Evolutionary conservation across 2,113 vertebrate species (phyloP), one percentile per base, ranked within the genome.

Genomic region (Otus sunia): DNA sequence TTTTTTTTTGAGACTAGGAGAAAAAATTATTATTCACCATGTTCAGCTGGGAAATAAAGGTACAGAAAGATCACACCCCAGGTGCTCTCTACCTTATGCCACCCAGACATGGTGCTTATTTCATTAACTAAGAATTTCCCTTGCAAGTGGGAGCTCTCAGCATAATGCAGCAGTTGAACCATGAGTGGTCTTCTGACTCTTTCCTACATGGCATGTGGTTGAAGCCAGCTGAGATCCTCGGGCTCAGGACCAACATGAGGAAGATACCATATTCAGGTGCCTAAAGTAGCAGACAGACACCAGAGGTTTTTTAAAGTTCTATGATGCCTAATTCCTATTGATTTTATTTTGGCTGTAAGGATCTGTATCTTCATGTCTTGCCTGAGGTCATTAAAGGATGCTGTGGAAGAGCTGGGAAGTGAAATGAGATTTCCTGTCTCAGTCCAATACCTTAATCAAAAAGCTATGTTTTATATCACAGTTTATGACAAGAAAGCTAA

Each of bases 341-440:
- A 78, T 94, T 95, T 91, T 29, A 64, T 91, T 94, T 72, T n/a
- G 68, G 77, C 77, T 91, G 25, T 15, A 34, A 88, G 94, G 87
- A 90, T 91, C 84, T 71, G 76, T 77, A 22, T 95, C 90, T 88
- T 90, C 32, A 2, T 55, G 68, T 76, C 56, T 95, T 87, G 95
- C 94, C 92, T 66, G 77, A 91, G 96, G 92, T 91, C 29, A 63
- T 81, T 91, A 80, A 94, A 92, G 77, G 91, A 89, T 78, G 83
- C 64, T 91, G 77, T 66, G 88, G 86, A 89, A 84, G 86, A 84
- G 80, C 80, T 96, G 41, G 94, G 83, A 90, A 94, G 84, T 89
- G 80, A 95, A 95, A 91, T 95, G 86, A 97, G 89, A 96, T 97
- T 97, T 97, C 93, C 95, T 92, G 92, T 94, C 83, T 76, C 50